phyloP scores from a whole-genome alignment of 2,888 invertebrate species.

The Hartigia nigra region DNA sequence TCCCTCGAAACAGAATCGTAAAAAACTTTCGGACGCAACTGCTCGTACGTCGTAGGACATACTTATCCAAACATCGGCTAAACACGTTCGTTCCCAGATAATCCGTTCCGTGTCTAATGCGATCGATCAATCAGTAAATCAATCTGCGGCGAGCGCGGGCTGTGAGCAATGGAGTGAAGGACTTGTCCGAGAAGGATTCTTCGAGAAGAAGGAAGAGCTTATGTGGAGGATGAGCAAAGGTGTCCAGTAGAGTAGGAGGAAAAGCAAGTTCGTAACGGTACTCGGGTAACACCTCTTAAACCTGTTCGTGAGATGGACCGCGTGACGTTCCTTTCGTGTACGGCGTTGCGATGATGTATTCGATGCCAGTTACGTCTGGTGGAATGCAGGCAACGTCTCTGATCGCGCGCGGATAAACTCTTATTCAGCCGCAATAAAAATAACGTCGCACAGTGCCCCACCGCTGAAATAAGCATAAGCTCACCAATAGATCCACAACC shows the following conservation, averaged over 20 bases:
- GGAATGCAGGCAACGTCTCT: conserved; percentile 44
- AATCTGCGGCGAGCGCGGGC: conserved; percentile 13
- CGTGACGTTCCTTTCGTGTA: conserved; percentile 46
- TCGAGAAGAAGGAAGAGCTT: background rate
- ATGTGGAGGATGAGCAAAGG: background rate
- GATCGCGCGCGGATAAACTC: conserved; percentile 47
- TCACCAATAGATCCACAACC: background rate
- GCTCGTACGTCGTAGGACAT: conserved; percentile 11
- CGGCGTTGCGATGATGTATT: conserved; percentile 48
- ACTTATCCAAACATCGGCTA: conserved; percentile 25
- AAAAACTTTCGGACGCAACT: background rate
- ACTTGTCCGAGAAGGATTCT: background rate
- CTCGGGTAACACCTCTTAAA: conserved; percentile 41
- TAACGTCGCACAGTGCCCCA: conserved; percentile 22
- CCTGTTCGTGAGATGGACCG: conserved; percentile 42
- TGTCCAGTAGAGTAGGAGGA: conserved; percentile 10
- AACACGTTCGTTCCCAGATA: conserved; percentile 24
- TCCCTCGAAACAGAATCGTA: background rate
- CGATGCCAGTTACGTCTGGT: conserved; percentile 45
- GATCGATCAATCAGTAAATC: conserved; percentile 27
- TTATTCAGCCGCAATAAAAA: conserved; percentile 41
- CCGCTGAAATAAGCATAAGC: background rate
- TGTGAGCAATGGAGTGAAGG: background rate
- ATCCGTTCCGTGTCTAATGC: conserved; percentile 25
- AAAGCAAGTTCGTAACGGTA: conserved; percentile 32